These are phyloP conservation scores for Tenebrosternarchus preto DNA, from an alignment of 2,113 vertebrate species.

Conservation along the genomic window DNA sequence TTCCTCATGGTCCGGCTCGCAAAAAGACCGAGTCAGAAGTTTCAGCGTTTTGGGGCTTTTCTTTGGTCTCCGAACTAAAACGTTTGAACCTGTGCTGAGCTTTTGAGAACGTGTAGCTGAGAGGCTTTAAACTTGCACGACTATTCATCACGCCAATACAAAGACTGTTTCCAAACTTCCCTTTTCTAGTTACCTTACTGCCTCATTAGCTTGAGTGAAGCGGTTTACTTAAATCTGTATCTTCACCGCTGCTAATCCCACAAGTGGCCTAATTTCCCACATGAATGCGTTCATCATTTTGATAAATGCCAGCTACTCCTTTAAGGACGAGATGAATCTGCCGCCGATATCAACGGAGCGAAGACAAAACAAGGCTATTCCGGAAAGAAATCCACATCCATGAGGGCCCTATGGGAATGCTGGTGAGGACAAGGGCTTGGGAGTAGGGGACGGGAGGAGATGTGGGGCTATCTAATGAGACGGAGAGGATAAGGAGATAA, in stretches of 20 bases:
- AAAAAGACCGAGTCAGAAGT: no score
- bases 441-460: slow-evolving; percentile 33
- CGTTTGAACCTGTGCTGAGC: no score
- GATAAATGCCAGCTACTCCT: slow-evolving; percentile 34
- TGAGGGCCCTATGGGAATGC: slow-evolving; percentile 35
- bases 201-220: neutral
- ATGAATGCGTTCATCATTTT: neutral
- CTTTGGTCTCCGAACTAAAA: no score
- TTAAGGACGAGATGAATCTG: slow-evolving; percentile 25
- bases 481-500: slow-evolving; percentile 57
- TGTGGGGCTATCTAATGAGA: slow-evolving; percentile 50
- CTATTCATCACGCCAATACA: neutral
- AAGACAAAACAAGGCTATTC: slow-evolving; percentile 32
- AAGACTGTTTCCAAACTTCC: neutral
- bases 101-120: no score
- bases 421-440: slow-evolving; percentile 29
- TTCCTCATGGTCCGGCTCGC: neutral
- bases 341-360: slow-evolving; percentile 13
- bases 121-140: no score
- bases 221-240: slow-evolving; percentile 1
- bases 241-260: neutral
- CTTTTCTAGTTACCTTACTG: slow-evolving; percentile 2
- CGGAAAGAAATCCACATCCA: slow-evolving; percentile 4
- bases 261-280: slow-evolving; percentile 28
- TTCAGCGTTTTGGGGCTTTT: no score